phyloP scores from a whole-genome alignment of 2,797 vertebrate species.

The Clarias fuscus region DNA sequence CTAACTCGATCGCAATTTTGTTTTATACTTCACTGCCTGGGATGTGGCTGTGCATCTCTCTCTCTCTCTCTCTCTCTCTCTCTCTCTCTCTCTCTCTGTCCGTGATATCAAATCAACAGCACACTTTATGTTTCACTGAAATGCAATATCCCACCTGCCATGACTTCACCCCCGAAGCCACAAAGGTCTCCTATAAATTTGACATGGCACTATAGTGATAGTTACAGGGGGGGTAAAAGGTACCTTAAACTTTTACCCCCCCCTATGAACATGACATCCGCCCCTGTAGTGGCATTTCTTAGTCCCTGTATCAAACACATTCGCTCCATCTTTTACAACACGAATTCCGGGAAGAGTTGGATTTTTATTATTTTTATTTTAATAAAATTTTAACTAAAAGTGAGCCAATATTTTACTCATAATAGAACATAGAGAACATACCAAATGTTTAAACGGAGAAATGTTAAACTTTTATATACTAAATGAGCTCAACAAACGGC shows the following conservation, averaged over 20 bases:
- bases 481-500: too few relatives aligned
- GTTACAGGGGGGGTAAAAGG: slow-evolving; percentile 6
- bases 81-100: not conserved
- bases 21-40: slow-evolving; percentile 32
- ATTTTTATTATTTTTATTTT: too few relatives aligned
- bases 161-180: slow-evolving; percentile 26
- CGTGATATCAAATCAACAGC: slow-evolving; percentile 22
- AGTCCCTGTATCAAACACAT: not conserved
- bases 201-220: slow-evolving; percentile 2
- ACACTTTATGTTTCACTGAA: slow-evolving; percentile 45
- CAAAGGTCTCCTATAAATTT: slow-evolving; percentile 32
- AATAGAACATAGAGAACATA: too few relatives aligned
- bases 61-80: not conserved
- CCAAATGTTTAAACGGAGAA: too few relatives aligned
- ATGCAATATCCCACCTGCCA: slow-evolving; percentile 29
- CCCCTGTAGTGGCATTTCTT: not conserved
- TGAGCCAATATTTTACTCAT: too few relatives aligned
- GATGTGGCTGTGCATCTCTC: not conserved
- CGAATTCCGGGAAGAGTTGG: too few relatives aligned
- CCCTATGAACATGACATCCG: not conserved
- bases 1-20: slow-evolving; percentile 34
- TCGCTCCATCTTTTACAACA: not conserved
- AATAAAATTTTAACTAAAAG: too few relatives aligned
- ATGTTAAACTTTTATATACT: too few relatives aligned
- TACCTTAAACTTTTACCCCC: not conserved